Percentiles rank a stretch among this genome's conserved stretches.
These are phyloP conservation scores for Apis dorsata DNA, from an alignment of 1,140 invertebrate species.

Conservation along the genomic window DNA sequence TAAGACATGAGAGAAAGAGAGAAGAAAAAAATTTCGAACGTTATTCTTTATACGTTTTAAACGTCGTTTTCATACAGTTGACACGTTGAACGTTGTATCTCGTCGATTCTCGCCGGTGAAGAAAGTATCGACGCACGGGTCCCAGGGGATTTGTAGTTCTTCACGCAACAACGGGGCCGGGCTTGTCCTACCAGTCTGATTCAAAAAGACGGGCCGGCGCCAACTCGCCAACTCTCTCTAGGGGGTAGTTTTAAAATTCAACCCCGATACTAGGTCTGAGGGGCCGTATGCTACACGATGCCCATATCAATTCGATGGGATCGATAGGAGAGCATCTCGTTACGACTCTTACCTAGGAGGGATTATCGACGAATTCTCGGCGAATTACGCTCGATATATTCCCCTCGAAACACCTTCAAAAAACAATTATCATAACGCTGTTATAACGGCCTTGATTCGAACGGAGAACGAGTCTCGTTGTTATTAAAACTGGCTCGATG, in stretches of 20 bases:
- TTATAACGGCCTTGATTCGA: too few species aligned
- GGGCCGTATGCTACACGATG: slow-evolving; percentile 59
- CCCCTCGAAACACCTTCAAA: not conserved
- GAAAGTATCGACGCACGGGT: slow-evolving; percentile 54
- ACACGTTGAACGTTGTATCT: slow-evolving; percentile 20
- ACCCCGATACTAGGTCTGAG: slow-evolving; percentile 68
- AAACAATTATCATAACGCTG: slow-evolving; percentile 9
- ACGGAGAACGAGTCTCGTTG: too few species aligned
- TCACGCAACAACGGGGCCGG: slow-evolving; percentile 71
- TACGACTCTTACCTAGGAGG: not conserved
- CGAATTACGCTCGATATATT: slow-evolving; percentile 12
- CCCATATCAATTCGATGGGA: slow-evolving; percentile 66
- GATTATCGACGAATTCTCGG: slow-evolving; percentile 2
- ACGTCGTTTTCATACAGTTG: not conserved
- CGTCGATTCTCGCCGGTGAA: slow-evolving; percentile 12
- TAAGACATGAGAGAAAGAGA: not conserved
- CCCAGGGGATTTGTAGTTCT: slow-evolving; percentile 72
- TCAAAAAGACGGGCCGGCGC: slow-evolving; percentile 66
- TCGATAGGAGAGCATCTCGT: slow-evolving; percentile 47
- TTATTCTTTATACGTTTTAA: too few species aligned
- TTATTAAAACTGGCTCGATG: not conserved
- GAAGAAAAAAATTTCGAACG: too few species aligned
- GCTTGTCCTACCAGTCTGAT: slow-evolving; percentile 67
- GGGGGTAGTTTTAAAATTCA: slow-evolving; percentile 77
- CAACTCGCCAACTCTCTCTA: slow-evolving; percentile 55